Percentiles rank a stretch among this genome's conserved stretches.
phyloP scores from a whole-genome alignment of 1,140 invertebrate genomes.

The Micrasema longulum region DNA sequence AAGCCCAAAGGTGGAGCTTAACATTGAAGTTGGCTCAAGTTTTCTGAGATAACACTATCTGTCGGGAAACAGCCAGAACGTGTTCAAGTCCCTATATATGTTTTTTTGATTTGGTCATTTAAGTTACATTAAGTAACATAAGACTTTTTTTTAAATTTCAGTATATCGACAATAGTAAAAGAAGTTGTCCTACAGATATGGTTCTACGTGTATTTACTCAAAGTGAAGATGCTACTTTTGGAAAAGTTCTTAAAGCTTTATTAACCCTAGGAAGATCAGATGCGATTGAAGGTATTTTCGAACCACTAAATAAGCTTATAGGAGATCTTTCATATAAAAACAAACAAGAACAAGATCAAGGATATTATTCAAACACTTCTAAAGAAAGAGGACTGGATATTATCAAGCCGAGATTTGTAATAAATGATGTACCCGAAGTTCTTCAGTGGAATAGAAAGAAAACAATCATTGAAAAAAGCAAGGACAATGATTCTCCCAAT shows the following conservation, averaged over 20 bases:
- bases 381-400: slow-evolving; percentile 54
- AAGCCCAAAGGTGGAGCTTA: too few relatives aligned
- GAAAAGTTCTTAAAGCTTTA: slow-evolving; percentile 64
- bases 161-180: slow-evolving; percentile 64
- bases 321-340: slow-evolving; percentile 57
- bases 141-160: slow-evolving; percentile 57
- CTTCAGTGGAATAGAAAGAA: slow-evolving; percentile 58
- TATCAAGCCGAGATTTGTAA: slow-evolving; percentile 59
- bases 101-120: too few relatives aligned
- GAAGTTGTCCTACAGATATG: slow-evolving; percentile 62
- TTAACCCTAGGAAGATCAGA: slow-evolving; percentile 63
- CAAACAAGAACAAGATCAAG: slow-evolving; percentile 60
- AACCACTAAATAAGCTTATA: slow-evolving; percentile 59
- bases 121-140: too few relatives aligned
- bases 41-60: too few relatives aligned
- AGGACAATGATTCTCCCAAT: slow-evolving; percentile 21
- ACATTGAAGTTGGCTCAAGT: too few relatives aligned
- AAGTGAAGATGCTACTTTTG: slow-evolving; percentile 64
- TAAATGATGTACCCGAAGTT: slow-evolving; percentile 62
- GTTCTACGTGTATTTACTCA: slow-evolving; percentile 64
- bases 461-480: slow-evolving; percentile 50
- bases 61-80: too few relatives aligned
- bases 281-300: slow-evolving; percentile 63
- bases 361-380: slow-evolving; percentile 62
- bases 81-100: too few relatives aligned